Percentiles rank a stretch among this genome's conserved stretches.
Conservation (phyloP, 37 sponge, comb jelly and placozoan genomes). For the Cliona cf. orientalis region DNA sequence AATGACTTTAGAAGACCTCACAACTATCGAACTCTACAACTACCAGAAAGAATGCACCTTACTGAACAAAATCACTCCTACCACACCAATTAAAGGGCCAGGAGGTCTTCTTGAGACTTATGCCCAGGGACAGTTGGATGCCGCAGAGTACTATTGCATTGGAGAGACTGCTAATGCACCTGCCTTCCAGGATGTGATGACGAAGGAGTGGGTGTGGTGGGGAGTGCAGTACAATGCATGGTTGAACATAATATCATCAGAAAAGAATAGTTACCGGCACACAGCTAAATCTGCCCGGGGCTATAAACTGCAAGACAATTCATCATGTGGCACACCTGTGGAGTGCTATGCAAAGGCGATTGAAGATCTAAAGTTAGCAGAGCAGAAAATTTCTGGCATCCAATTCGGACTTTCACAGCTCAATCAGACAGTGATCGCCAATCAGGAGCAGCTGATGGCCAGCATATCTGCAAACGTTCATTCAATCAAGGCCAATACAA, state of each 20-base stretch:
- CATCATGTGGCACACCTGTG: background rate
- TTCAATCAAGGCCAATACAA: background rate
- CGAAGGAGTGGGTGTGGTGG: background rate
- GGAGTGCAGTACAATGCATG: background rate
- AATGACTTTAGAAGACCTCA: background rate
- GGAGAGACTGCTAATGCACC: background rate
- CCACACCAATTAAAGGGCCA: background rate
- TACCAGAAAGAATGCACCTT: background rate
- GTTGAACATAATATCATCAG: background rate
- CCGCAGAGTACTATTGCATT: background rate
- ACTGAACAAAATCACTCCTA: background rate
- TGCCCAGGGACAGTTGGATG: background rate
- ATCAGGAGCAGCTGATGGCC: background rate
- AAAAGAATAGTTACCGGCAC: background rate
- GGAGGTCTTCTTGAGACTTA: background rate
- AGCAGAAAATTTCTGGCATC: background rate
- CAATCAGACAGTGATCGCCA: background rate
- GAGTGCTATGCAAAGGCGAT: background rate
- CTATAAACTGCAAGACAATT: background rate
- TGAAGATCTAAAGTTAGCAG: background rate
- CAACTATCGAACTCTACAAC: background rate
- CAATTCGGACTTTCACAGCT: background rate
- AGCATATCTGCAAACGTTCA: background rate
- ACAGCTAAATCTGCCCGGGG: background rate
- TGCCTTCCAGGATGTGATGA: background rate